Base-by-base conservation (phyloP, 1,140 invertebrate genomes). In the Leptoteleia sp. region DNA sequence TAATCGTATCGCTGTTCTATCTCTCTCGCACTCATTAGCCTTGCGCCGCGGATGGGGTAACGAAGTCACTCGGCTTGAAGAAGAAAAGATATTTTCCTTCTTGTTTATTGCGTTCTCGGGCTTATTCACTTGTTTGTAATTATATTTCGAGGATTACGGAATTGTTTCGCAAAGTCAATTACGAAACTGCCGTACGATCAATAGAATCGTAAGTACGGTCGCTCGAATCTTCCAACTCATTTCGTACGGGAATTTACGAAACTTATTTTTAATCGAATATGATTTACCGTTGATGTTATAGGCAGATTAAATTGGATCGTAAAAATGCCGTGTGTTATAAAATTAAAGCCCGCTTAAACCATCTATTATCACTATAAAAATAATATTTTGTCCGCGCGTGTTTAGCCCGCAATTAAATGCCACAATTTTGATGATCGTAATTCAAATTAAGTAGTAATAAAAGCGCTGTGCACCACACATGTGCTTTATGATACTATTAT, bases 141-240 rank as follows among this genome's bases (percentile, higher is more conserved):
- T 87, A 85, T 80, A 80, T 88, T 89, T 82, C 78, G 78, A 81
- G 78, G 87, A 88, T 88, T 88, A 88, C 87, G 85, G 85, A 88
- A 89, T 87, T 88, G 86, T 85, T 85, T 81, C 81, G 79, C 70
- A 84, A 86, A 88, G 83, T 88, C 80, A 76, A 89, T 89, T 88
- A 88, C 73, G 73, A 78, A 79, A 84, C 79, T 76, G 59, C 48
- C 43, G 61, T 13, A 16, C 61, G 64, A 48, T 76, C 62, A 17
- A 77, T 72, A 68, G 35, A 40, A 19, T 29, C 35, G 33, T 7
- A 45, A 42, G 19, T 27, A 55, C 35, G 17, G 35, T 64, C 59
- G 45, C 5, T 17, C 16, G 27, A 55, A 15, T 42, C 25, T 27
- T 40, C 16, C 22, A n/a, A 42, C 50, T 35, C n/a, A 55, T 37